Evolutionary conservation across 1,140 invertebrate species (phyloP).

Genomic region (Caenorhabditis remanei): DNA sequence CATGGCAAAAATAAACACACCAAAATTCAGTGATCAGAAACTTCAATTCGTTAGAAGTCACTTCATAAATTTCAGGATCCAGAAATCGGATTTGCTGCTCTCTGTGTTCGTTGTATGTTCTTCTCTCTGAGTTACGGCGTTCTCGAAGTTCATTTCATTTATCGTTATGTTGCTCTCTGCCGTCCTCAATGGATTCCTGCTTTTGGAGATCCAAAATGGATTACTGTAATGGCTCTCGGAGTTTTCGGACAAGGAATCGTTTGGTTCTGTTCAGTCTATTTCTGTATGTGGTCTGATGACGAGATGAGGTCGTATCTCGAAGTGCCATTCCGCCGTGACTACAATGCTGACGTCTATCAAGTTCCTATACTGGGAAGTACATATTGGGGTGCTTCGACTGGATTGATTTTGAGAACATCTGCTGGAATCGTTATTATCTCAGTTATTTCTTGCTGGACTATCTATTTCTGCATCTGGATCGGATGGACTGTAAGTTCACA

Average conservation of each 20-base stretch:
- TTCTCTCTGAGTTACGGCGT: conserved; percentile 35
- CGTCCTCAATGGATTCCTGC: conserved; percentile 32
- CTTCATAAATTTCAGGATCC: conserved; percentile 28
- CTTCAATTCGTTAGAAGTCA: background rate
- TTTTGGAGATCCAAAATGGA: conserved; percentile 26
- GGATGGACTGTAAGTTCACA: conserved; percentile 22
- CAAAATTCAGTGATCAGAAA: background rate
- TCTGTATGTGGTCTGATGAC: conserved; percentile 44
- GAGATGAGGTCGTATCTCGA: conserved; percentile 18
- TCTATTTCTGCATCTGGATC: conserved; percentile 41
- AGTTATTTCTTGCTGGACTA: conserved; percentile 21
- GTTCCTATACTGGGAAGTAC: conserved; percentile 32
- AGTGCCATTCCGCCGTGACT: conserved; percentile 1
- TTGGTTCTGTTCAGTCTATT: conserved; percentile 36
- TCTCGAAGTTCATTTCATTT: conserved; percentile 32
- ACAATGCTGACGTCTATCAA: conserved; percentile 25
- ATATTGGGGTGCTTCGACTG: conserved; percentile 32
- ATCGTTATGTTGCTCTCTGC: conserved; percentile 29
- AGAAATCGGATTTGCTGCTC: conserved; percentile 19
- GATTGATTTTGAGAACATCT: conserved; percentile 12
- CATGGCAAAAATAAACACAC: background rate
- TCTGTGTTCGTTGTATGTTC: conserved; percentile 46
- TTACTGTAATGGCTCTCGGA: background rate
- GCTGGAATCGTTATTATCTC: conserved; percentile 32
- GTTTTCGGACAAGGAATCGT: conserved; percentile 26